phyloP scores from a whole-genome alignment of 2,888 invertebrate species.

The Scelioninae gen. 1 region DNA sequence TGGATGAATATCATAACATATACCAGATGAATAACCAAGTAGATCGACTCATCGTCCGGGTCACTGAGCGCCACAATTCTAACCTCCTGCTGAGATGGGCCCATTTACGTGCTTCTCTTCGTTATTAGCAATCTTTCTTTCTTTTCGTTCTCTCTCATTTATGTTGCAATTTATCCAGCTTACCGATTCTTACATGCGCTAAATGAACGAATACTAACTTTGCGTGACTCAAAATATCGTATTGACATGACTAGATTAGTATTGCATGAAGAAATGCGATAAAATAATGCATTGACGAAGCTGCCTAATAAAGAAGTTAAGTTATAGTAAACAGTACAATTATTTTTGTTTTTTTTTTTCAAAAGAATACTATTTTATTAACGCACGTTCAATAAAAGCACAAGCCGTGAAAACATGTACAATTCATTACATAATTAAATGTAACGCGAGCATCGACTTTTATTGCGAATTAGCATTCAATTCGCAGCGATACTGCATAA shows the following conservation, averaged over 20 bases:
- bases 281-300: constrained; percentile 50
- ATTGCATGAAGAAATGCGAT: constrained; percentile 32
- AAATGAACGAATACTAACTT: constrained; percentile 51
- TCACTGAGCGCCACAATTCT: constrained; percentile 68
- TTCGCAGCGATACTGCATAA: constrained; percentile 38
- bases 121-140: constrained; percentile 70
- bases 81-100: constrained; percentile 70
- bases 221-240: constrained; percentile 49
- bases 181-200: constrained; percentile 52
- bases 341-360: constrained; percentile 33
- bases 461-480: constrained; percentile 21
- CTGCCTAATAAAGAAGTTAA: constrained; percentile 35
- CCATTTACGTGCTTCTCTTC: constrained; percentile 72
- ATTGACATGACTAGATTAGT: constrained; percentile 48
- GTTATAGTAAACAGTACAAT: constrained; percentile 26
- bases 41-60: constrained; percentile 75
- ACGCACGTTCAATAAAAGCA: background rate
- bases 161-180: constrained; percentile 56
- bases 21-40: constrained; percentile 78
- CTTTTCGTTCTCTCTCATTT: constrained; percentile 58
- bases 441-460: constrained; percentile 7
- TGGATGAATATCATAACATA: too few species aligned
- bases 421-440: constrained; percentile 26
- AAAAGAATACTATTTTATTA: too few species aligned
- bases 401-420: constrained; percentile 29